phyloP scores from a whole-genome alignment of 2,797 vertebrate species.

The Squalus acanthias region DNA sequence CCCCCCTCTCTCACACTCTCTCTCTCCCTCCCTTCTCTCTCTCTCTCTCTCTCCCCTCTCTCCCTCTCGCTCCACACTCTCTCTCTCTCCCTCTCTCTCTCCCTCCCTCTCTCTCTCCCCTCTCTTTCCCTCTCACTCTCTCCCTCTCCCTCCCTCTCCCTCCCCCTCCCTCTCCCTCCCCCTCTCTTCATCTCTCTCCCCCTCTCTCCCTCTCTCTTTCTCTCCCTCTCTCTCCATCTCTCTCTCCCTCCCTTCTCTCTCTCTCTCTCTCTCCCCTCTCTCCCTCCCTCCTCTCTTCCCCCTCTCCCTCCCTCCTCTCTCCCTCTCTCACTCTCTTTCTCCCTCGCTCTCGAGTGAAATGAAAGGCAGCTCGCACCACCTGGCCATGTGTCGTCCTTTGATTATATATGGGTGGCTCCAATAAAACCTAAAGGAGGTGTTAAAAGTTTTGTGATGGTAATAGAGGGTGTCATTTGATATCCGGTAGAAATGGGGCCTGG shows the following conservation, averaged over 20 bases:
- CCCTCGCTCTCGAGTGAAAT: not conserved
- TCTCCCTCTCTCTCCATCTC: not conserved
- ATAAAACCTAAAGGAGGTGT: not conserved
- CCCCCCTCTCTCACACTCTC: not conserved
- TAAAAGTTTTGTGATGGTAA: not conserved
- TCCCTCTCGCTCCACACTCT: not conserved
- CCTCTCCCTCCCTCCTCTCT: not conserved
- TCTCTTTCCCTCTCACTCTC: not conserved
- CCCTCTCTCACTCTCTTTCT: not conserved
- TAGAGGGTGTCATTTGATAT: not conserved
- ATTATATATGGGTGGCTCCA: constrained; percentile 16
- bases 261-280: too few species aligned
- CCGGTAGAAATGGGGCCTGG: not conserved
- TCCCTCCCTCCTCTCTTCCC: not conserved
- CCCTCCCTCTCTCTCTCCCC: not conserved
- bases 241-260: not conserved
- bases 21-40: not conserved
- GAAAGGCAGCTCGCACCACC: not conserved
- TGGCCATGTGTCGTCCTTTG: not conserved
- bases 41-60: not conserved
- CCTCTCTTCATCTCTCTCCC: not conserved
- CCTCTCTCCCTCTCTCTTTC: not conserved
- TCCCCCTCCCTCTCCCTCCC: not conserved
- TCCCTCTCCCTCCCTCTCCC: not conserved
- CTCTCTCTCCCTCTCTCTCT: too few species aligned